These are phyloP conservation scores for Leptoclinus maculatus DNA, from an alignment of 2,797 vertebrate genomes.

Conservation along the genomic window DNA sequence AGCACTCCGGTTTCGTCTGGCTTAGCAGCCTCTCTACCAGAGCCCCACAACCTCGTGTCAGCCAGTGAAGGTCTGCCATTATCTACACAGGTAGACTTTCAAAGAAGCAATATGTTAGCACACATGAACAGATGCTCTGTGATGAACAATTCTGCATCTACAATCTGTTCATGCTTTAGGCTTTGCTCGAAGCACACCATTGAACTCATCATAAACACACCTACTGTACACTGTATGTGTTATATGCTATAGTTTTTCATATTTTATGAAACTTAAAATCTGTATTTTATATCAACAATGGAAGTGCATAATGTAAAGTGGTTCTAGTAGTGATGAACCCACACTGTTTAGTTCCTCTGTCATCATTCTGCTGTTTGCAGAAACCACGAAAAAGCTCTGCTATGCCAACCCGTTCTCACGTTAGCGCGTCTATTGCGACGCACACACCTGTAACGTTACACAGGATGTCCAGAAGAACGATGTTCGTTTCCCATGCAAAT, in stretches of 20 bases:
- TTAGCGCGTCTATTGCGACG: too few relatives aligned
- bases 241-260: not conserved
- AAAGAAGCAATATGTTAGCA: conserved; percentile 15
- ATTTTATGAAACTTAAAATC: not conserved
- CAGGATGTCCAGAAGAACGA: too few relatives aligned
- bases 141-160: not conserved
- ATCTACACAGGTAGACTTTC: conserved; percentile 12
- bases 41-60: conserved; percentile 9
- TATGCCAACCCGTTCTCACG: too few relatives aligned
- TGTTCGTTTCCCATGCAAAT: too few relatives aligned
- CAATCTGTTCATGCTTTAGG: not conserved
- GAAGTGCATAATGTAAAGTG: not conserved
- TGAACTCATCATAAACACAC: not conserved
- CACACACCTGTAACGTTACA: too few relatives aligned
- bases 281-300: not conserved
- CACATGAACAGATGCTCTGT: conserved; percentile 37
- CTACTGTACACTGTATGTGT: not conserved
- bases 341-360: not conserved
- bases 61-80: conserved; percentile 30
- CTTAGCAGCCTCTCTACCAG: conserved; percentile 34
- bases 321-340: not conserved
- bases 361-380: not conserved
- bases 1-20: conserved; percentile 42
- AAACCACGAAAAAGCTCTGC: too few relatives aligned
- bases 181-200: not conserved